phyloP scores from a whole-genome alignment of 2,797 vertebrate genomes.

The Sebastiscus albofasciatus region DNA sequence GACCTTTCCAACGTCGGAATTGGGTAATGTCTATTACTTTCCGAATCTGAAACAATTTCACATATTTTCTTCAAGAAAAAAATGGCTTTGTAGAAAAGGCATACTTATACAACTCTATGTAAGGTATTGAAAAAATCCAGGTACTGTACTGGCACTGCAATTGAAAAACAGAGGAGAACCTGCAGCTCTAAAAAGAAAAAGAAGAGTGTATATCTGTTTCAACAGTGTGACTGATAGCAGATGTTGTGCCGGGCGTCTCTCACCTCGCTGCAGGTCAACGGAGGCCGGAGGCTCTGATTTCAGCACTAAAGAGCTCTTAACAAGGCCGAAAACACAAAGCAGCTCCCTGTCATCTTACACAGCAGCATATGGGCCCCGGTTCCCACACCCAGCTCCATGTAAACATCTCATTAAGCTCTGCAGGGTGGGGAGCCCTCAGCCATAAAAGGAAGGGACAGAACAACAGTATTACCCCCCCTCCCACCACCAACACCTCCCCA shows the following conservation, averaged over 20 bases:
- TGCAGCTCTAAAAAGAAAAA: neutral
- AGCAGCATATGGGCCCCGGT: constrained; percentile 54
- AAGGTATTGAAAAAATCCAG: neutral
- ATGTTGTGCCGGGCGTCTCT: constrained; percentile 9
- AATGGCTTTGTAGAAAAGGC: neutral
- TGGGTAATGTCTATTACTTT: too few relatives aligned
- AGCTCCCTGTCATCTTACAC: constrained; percentile 71
- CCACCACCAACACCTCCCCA: neutral
- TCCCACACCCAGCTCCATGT: constrained; percentile 72
- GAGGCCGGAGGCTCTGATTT: constrained; percentile 38
- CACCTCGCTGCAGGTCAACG: constrained; percentile 11
- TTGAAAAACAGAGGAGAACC: neutral
- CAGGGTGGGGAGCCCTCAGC: constrained; percentile 39
- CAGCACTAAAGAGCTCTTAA: constrained; percentile 53
- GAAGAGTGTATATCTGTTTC: too few relatives aligned
- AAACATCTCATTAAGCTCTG: constrained; percentile 71
- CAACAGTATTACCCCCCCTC: neutral
- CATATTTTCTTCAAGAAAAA: too few relatives aligned
- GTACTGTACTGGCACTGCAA: neutral
- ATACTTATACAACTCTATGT: neutral
- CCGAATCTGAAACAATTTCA: too few relatives aligned
- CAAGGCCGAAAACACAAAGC: constrained; percentile 50
- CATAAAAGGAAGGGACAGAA: constrained; percentile 59
- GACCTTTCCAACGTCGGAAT: too few relatives aligned
- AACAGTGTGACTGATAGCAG: constrained; percentile 14